Evolutionary conservation across 2,888 invertebrate species (phyloP).

Genomic region (Helicoverpa assulta): DNA sequence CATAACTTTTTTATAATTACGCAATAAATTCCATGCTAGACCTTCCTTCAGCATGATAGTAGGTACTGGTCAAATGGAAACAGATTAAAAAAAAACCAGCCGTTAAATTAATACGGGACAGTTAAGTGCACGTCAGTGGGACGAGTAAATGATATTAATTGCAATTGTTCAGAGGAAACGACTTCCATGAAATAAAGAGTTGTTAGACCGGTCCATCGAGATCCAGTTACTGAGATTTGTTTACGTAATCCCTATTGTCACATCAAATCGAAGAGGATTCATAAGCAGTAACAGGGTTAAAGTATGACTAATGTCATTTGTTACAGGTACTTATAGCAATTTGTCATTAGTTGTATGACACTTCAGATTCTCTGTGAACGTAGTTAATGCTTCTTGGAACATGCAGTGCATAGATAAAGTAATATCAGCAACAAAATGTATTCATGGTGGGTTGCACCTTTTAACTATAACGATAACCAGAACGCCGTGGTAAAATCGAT

Average conservation of each 20-base stretch:
- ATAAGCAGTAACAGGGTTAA: background rate
- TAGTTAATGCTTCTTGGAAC: too few relatives aligned
- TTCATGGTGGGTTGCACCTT: too few relatives aligned
- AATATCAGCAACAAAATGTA: too few relatives aligned
- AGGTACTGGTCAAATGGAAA: conserved; percentile 7
- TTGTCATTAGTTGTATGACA: background rate
- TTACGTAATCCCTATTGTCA: conserved; percentile 44
- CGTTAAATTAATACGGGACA: conserved; percentile 19
- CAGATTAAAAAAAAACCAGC: conserved; percentile 18
- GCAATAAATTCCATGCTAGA: too few relatives aligned
- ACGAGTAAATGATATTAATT: conserved; percentile 49
- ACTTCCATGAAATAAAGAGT: conserved; percentile 56
- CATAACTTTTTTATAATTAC: too few relatives aligned
- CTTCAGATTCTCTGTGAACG: background rate
- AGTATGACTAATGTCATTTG: conserved; percentile 9
- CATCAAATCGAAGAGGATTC: background rate
- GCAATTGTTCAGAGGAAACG: conserved; percentile 51
- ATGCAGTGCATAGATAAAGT: too few relatives aligned
- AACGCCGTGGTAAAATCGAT: too few relatives aligned
- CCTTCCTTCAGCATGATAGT: background rate
- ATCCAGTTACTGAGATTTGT: conserved; percentile 24
- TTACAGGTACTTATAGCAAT: background rate
- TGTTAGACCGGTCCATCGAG: conserved; percentile 57
- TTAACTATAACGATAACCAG: too few relatives aligned
- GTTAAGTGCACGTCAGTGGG: conserved; percentile 45